Percentiles rank a stretch among this genome's conserved stretches.
phyloP scores from a whole-genome alignment of 2,113 vertebrate species.

The Paedocypris sp. region DNA sequence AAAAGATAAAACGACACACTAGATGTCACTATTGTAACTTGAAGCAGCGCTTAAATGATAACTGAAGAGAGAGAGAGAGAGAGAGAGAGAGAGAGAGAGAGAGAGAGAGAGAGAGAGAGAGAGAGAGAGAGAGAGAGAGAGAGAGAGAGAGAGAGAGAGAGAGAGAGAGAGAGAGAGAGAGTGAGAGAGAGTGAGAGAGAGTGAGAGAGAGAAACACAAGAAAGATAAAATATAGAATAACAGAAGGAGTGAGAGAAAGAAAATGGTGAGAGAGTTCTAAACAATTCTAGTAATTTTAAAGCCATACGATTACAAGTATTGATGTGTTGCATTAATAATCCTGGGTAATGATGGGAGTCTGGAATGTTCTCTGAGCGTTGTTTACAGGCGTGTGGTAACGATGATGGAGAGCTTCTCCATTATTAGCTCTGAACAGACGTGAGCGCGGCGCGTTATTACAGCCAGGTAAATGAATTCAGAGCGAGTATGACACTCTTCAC shows the following conservation, averaged over 20 bases:
- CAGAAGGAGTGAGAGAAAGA: neutral
- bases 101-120: neutral
- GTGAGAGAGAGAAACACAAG: no score
- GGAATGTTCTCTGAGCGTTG: neutral
- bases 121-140: no score
- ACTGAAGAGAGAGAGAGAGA: neutral
- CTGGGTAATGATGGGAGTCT: neutral
- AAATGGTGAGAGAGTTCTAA: neutral
- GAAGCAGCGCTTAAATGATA: slow-evolving; percentile 14
- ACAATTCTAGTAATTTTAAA: neutral
- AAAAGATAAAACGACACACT: slow-evolving; percentile 48
- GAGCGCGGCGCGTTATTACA: neutral
- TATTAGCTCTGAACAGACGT: slow-evolving; percentile 8
- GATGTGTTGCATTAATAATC: neutral
- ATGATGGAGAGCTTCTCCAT: neutral
- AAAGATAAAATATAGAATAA: neutral
- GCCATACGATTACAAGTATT: neutral
- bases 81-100: neutral
- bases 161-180: neutral
- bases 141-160: neutral
- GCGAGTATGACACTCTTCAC: neutral
- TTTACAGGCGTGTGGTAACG: neutral
- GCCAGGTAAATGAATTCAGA: neutral
- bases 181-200: neutral
- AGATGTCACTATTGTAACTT: slow-evolving; percentile 68